Conservation (phyloP, 2,888 invertebrate species). For the Brachylomia viminalis region DNA sequence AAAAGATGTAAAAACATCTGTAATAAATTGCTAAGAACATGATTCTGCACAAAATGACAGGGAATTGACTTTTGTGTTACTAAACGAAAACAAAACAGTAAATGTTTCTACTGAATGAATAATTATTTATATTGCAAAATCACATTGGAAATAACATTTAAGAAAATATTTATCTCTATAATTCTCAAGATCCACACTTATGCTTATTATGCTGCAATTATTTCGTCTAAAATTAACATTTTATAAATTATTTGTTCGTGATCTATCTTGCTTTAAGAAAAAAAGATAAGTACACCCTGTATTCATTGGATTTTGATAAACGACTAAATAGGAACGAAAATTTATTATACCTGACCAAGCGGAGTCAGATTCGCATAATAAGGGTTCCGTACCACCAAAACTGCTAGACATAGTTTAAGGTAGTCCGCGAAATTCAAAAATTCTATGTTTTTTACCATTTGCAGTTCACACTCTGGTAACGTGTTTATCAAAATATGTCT, state of each 20-base stretch:
- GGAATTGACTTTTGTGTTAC: neutral
- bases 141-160: neutral
- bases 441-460: too few species aligned
- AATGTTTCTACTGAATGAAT: neutral
- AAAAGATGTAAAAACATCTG: neutral
- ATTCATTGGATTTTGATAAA: neutral
- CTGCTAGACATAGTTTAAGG: too few species aligned
- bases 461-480: too few species aligned
- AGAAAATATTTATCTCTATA: neutral
- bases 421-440: too few species aligned
- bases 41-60: neutral
- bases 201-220: constrained; percentile 11
- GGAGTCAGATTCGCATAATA: neutral
- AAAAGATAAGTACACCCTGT: neutral
- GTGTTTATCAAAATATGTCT: too few species aligned
- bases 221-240: neutral
- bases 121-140: neutral
- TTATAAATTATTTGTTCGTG: neutral
- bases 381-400: too few species aligned
- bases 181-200: neutral
- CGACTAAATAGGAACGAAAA: neutral
- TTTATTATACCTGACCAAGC: neutral
- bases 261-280: neutral
- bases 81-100: neutral
- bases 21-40: neutral